These are phyloP conservation scores for Boulengeromyrus knoepffleri DNA, from an alignment of 2,113 vertebrate genomes.

Conservation along the genomic window DNA sequence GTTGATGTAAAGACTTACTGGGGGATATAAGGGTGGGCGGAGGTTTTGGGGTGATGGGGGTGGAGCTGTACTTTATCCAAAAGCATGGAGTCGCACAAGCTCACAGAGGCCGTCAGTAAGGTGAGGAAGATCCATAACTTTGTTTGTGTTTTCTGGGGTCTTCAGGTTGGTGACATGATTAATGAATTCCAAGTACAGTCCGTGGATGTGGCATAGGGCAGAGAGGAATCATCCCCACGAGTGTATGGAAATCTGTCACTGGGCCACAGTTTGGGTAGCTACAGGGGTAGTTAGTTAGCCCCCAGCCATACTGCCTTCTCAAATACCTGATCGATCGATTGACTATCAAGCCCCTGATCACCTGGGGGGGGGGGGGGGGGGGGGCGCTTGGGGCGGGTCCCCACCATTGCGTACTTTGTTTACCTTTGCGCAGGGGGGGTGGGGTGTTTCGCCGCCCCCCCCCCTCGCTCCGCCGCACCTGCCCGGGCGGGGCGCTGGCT, in stretches of 20 bases:
- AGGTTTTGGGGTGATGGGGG: not conserved
- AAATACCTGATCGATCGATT: not conserved
- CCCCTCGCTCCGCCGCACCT: no score
- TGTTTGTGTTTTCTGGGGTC: not conserved
- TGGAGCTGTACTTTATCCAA: not conserved
- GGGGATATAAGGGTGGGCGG: not conserved
- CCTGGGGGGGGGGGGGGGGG: not conserved
- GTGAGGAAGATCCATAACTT: not conserved
- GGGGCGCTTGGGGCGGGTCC: no score
- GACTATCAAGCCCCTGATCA: not conserved
- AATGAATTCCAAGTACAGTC: not conserved
- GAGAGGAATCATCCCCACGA: not conserved
- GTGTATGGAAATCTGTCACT: not conserved
- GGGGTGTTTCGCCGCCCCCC: no score
- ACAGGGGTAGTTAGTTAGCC: not conserved
- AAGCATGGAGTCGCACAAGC: not conserved
- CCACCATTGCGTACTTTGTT: no score
- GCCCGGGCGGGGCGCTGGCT: no score
- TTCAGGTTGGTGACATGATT: not conserved
- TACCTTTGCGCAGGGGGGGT: no score
- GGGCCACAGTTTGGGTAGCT: not conserved
- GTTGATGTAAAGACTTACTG: constrained; percentile 33
- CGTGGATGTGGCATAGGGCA: not conserved
- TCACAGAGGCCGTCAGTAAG: not conserved
- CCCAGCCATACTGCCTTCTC: not conserved